phyloP scores from a whole-genome alignment of 2,113 vertebrate genomes.

The Ctenodactylus gundi region DNA sequence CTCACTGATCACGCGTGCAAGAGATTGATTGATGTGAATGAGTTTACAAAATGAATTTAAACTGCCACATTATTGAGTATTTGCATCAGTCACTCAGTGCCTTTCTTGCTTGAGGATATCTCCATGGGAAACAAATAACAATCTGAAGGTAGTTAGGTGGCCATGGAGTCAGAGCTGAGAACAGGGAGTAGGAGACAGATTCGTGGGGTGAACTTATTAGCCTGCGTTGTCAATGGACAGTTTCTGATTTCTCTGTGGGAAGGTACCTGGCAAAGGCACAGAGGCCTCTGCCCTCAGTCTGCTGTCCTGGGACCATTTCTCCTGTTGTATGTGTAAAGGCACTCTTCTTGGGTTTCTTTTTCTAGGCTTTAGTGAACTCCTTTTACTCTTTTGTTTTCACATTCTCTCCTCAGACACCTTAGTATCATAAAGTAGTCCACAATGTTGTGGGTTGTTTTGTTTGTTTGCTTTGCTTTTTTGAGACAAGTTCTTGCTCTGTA shows the following conservation, averaged over 20 bases:
- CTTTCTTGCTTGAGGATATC: background rate
- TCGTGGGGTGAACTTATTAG: background rate
- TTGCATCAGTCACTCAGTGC: background rate
- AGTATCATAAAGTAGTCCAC: too few relatives aligned
- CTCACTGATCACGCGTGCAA: background rate
- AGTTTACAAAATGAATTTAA: constrained; percentile 28
- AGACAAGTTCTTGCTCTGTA: too few relatives aligned
- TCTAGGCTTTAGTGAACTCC: background rate
- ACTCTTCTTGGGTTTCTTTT: background rate
- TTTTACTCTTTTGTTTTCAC: background rate
- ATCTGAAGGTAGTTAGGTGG: background rate
- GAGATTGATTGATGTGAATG: background rate
- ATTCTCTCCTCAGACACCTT: constrained; percentile 5
- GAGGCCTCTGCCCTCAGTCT: background rate
- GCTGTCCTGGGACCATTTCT: background rate
- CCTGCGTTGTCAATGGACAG: background rate
- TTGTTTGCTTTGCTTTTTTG: too few relatives aligned
- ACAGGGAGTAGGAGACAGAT: background rate
- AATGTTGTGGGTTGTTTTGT: too few relatives aligned
- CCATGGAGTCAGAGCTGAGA: background rate
- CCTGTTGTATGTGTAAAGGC: background rate
- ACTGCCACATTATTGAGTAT: background rate
- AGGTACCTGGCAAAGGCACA: background rate
- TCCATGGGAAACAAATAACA: background rate
- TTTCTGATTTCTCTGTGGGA: background rate